phyloP scores from a whole-genome alignment of 1,140 invertebrate genomes.

The Rhagoletis pomonella region DNA sequence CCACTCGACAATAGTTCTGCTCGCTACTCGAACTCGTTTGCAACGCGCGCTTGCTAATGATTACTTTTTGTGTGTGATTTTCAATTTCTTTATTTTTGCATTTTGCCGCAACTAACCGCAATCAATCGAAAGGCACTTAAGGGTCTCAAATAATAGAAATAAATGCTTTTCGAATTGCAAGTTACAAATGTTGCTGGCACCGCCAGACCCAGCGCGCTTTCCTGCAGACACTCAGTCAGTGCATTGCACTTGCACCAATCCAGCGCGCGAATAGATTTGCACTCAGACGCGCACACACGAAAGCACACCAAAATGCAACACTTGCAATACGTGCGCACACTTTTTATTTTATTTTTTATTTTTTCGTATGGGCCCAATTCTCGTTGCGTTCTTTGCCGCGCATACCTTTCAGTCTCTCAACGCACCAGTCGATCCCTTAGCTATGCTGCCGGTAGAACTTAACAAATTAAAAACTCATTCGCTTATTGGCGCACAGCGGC shows the following conservation, averaged over 20 bases:
- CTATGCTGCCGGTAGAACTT: neutral
- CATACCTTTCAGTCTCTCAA: neutral
- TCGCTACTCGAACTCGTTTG: neutral
- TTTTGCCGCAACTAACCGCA: neutral
- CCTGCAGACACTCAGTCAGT: neutral
- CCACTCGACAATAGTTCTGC: neutral
- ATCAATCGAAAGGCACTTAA: slow-evolving; percentile 46
- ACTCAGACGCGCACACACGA: neutral
- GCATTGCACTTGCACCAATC: slow-evolving; percentile 27
- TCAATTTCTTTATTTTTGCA: neutral
- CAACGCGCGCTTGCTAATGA: neutral
- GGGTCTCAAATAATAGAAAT: neutral
- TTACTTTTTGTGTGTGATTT: neutral
- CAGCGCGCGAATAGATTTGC: neutral
- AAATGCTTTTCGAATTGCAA: neutral
- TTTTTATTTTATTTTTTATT: neutral
- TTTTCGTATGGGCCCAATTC: neutral
- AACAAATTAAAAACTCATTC: slow-evolving; percentile 7
- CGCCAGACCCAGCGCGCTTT: too few relatives aligned
- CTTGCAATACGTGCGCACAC: neutral
- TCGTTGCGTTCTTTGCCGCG: neutral
- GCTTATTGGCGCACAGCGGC: neutral
- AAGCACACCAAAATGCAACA: neutral
- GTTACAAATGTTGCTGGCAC: neutral
- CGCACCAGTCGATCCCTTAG: slow-evolving; percentile 3